Conservation (phyloP, 2,888 invertebrate genomes). For the Biston betularia region DNA sequence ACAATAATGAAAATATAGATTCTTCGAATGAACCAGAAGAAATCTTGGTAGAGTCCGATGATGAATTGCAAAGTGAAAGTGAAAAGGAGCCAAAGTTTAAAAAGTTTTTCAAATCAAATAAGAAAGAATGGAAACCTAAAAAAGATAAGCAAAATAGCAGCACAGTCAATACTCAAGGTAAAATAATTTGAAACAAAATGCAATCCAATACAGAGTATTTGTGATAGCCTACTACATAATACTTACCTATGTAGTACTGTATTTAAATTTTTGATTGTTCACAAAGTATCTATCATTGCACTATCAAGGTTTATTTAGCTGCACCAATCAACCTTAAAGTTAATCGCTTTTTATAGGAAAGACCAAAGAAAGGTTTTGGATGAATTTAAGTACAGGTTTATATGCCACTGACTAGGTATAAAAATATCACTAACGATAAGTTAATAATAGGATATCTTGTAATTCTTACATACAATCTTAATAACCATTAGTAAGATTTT, state of each 20-base stretch:
- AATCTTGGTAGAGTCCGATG: constrained; percentile 58
- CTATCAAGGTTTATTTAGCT: too few species aligned
- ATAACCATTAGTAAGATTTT: too few species aligned
- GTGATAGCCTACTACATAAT: not conserved
- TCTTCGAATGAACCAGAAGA: constrained; percentile 59
- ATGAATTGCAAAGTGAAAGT: constrained; percentile 56
- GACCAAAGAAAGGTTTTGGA: too few species aligned
- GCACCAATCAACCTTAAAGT: too few species aligned
- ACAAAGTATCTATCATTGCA: not conserved
- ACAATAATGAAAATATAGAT: constrained; percentile 55
- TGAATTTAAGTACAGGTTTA: too few species aligned
- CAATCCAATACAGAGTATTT: not conserved
- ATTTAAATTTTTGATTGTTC: not conserved
- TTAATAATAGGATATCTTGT: too few species aligned
- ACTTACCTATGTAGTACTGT: not conserved
- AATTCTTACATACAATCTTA: too few species aligned
- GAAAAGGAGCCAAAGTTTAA: constrained; percentile 59
- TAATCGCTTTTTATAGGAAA: too few species aligned
- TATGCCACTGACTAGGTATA: too few species aligned
- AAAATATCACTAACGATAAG: too few species aligned
- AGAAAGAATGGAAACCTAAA: constrained; percentile 51
- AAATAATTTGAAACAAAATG: constrained; percentile 9
- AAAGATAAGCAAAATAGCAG: constrained; percentile 52
- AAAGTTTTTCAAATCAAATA: constrained; percentile 52
- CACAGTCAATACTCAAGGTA: constrained; percentile 76